Evolutionary conservation across 1,140 invertebrate species (phyloP).

Genomic region (Onthophagus taurus): DNA sequence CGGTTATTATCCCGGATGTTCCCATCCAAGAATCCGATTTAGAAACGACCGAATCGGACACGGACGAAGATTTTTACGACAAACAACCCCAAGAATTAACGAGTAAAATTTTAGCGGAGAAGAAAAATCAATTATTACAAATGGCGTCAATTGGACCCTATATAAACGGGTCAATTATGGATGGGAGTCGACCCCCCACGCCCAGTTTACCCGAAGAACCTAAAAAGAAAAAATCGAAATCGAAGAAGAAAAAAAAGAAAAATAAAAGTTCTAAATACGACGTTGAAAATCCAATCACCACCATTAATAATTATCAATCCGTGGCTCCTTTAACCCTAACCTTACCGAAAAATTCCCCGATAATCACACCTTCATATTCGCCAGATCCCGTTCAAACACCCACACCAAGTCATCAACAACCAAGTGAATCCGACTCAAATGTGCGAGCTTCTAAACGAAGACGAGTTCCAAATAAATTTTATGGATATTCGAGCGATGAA

Average conservation of each 20-base stretch:
- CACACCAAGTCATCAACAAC: neutral
- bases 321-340: conserved; percentile 36
- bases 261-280: conserved; percentile 36
- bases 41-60: conserved; percentile 71
- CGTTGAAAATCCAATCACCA: conserved; percentile 16
- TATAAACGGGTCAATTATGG: conserved; percentile 32
- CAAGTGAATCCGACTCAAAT: conserved; percentile 20
- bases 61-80: conserved; percentile 80
- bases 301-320: conserved; percentile 21
- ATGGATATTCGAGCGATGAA: conserved; percentile 76
- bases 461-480: conserved; percentile 72
- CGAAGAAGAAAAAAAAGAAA: conserved; percentile 50
- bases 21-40: conserved; percentile 67
- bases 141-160: conserved; percentile 45
- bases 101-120: conserved; percentile 59
- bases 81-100: conserved; percentile 63
- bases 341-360: conserved; percentile 39
- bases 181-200: conserved; percentile 48
- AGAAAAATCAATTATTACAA: conserved; percentile 56
- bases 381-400: neutral
- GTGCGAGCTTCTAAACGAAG: conserved; percentile 61
- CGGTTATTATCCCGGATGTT: conserved; percentile 37
- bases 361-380: conserved; percentile 22
- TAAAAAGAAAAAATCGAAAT: conserved; percentile 41
- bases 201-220: conserved; percentile 39